These are phyloP conservation scores for Leptosomus discolor DNA, from an alignment of 2,113 vertebrate genomes.

Conservation along the genomic window DNA sequence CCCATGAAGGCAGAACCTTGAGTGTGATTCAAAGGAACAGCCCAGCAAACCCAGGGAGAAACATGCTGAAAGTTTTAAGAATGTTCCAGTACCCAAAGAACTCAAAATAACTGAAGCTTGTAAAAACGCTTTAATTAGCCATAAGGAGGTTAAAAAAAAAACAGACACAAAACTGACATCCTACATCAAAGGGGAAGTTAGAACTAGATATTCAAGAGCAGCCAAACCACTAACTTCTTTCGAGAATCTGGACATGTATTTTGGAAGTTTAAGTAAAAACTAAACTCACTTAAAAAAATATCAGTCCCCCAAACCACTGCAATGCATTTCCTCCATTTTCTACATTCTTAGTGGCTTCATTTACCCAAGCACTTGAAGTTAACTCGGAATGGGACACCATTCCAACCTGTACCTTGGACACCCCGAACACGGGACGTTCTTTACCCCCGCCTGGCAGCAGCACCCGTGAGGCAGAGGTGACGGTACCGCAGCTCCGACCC, in stretches of 20 bases:
- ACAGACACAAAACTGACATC: neutral
- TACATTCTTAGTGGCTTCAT: rapidly evolving
- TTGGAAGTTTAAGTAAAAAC: neutral
- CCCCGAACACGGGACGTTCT: rapidly evolving
- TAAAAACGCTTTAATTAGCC: neutral
- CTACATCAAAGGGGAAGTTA: neutral
- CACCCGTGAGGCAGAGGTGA: neutral
- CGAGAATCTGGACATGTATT: too few relatives aligned
- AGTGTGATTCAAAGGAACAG: neutral
- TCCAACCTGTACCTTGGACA: neutral
- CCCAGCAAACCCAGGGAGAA: neutral
- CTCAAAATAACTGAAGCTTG: neutral
- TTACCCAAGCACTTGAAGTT: neutral
- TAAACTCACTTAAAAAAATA: neutral
- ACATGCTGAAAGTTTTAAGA: neutral
- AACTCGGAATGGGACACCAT: neutral
- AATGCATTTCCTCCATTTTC: rapidly evolving
- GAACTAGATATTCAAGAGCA: neutral
- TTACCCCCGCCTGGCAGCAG: too few relatives aligned
- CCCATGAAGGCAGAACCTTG: neutral
- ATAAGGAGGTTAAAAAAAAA: neutral
- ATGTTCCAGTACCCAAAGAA: neutral
- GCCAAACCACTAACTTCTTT: neutral
- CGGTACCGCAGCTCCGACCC: too few relatives aligned
- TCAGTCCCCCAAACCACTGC: rapidly evolving